A percentile compares a stretch with the other conserved stretches of the same genome.
Conservation (phyloP, 2,113 vertebrate species). For the Equus quagga region DNA sequence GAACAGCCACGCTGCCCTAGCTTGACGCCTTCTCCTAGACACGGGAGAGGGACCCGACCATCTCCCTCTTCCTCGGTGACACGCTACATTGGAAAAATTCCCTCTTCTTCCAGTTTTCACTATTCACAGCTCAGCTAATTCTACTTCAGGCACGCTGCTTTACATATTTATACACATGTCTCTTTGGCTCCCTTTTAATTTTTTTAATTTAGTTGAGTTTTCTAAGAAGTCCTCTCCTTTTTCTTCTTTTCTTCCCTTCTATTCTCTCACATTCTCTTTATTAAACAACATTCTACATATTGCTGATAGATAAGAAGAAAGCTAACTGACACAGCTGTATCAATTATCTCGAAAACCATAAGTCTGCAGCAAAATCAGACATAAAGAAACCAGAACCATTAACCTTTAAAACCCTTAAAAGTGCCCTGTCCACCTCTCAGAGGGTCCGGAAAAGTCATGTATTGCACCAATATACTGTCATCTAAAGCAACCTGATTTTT, state of each 20-base stretch:
- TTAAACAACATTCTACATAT: not conserved
- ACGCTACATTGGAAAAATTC: not conserved
- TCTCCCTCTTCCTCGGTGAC: not conserved
- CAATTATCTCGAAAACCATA: not conserved
- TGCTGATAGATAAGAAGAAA: not conserved
- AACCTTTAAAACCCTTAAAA: not conserved
- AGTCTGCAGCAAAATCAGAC: not conserved
- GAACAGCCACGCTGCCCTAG: not conserved
- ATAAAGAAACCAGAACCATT: not conserved
- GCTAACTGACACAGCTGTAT: not conserved
- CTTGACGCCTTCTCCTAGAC: slow-evolving; percentile 6
- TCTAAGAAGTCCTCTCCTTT: not conserved
- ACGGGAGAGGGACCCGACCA: fast-evolving
- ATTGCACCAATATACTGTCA: not conserved
- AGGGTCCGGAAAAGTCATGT: not conserved
- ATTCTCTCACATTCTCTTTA: not conserved
- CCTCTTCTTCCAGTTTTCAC: not conserved
- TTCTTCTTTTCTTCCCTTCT: not conserved
- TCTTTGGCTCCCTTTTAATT: not conserved
- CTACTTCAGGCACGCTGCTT: not conserved
- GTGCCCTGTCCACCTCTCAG: not conserved
- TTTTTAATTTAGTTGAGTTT: not conserved
- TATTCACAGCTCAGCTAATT: not conserved
- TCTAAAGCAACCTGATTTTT: slow-evolving; percentile 18
- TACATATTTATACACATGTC: not conserved